Conservation (phyloP, 2,888 invertebrate species). For the Hypselothyrea guttata region DNA sequence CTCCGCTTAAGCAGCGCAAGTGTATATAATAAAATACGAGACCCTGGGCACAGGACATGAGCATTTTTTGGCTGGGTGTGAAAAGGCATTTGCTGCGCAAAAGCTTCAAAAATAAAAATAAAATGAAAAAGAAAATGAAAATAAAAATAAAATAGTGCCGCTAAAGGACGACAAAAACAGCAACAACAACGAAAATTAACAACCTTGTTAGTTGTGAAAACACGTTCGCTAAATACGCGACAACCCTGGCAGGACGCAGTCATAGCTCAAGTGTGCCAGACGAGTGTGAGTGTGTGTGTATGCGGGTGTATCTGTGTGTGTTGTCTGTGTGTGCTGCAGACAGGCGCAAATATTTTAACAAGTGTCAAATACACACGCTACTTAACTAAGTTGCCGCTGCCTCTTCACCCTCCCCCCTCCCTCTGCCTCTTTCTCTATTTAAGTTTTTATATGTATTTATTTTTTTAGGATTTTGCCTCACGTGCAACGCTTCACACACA, state of each 20-base stretch:
- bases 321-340: slow-evolving; percentile 45
- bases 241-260: slow-evolving; percentile 44
- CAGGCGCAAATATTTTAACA: slow-evolving; percentile 83
- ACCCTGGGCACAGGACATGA: slow-evolving; percentile 53
- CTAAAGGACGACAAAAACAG: slow-evolving; percentile 36
- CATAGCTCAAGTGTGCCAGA: slow-evolving; percentile 46
- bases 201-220: slow-evolving; percentile 80
- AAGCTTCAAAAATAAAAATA: slow-evolving; percentile 59
- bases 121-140: slow-evolving; percentile 60
- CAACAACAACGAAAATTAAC: slow-evolving; percentile 74
- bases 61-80: slow-evolving; percentile 68
- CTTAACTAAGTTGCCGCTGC: slow-evolving; percentile 68
- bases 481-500: slow-evolving; percentile 44
- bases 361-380: slow-evolving; percentile 83
- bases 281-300: slow-evolving; percentile 11
- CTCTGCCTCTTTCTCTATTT: slow-evolving; percentile 7
- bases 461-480: slow-evolving; percentile 28
- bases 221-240: slow-evolving; percentile 79
- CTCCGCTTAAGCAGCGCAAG: slow-evolving; percentile 9
- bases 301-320: slow-evolving; percentile 10
- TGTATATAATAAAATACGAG: slow-evolving; percentile 44
- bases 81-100: slow-evolving; percentile 71
- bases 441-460: slow-evolving; percentile 24
- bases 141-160: slow-evolving; percentile 51
- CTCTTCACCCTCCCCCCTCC: slow-evolving; percentile 7